Evolutionary conservation across 2,797 vertebrate genomes (phyloP), one percentile per base, ranked within the genome.

Genomic region (Artibeus jamaicensis): DNA sequence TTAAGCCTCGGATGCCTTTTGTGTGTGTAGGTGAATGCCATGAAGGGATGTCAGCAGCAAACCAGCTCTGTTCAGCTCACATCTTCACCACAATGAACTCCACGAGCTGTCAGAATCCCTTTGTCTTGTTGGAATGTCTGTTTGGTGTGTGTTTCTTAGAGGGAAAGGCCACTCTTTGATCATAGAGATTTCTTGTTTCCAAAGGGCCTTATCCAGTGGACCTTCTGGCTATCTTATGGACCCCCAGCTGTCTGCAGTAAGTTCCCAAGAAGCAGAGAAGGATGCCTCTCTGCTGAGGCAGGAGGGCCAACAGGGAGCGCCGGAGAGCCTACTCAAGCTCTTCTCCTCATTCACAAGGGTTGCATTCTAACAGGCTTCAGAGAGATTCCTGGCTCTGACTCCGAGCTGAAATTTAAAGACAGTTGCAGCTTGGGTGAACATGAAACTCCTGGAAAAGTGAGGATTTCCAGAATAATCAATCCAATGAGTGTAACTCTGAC

Each of bases 151-250:
- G 68, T 92, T 84, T 57, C 65, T 83, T 91, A 5, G 59, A 92
- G 59, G 84, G 42, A 95, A 89, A 94, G 22, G 37, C 53, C 26
- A n/a, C 53, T 11, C 10, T 26, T 94, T 93, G 83, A 71, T 65
- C 71, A 24, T 78, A 84, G 53, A 87, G 88, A 89, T 82, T 67
- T 93, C 53, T 79, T 96, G 11, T 86, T 95, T 94, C 39, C 59
- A 73, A 57, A 89, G 57, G n/a, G 34, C 62, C 76, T 86, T 53
- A 88, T 32, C 34, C 65, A 37, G 77, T 0, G 4, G 48, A 62
- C n/a, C 34, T 67, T 50, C 42, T 84, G 32, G 46, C 67, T 5
- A 2, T 71, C 57, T 37, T 76, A 24, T 42, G 65, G 93, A 91
- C 46, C 53, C 14, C 10, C 65, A 42, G 26, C 19, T 55, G 32